These are phyloP conservation scores for Atta colombica DNA, from an alignment of 1,140 invertebrate genomes.

Conservation along the genomic window DNA sequence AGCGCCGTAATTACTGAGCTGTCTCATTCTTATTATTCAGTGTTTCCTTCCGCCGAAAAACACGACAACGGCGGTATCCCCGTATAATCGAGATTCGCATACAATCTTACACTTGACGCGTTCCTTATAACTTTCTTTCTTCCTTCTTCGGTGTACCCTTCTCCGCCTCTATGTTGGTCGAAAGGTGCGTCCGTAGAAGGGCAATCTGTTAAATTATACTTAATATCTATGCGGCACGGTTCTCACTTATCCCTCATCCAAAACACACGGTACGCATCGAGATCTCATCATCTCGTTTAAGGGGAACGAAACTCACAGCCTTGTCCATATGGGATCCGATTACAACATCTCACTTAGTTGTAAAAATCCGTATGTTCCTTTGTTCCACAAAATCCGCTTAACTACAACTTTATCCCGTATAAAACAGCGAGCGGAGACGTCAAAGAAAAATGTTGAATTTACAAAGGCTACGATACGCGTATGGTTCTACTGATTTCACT, in stretches of 20 bases:
- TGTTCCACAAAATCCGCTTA: constrained; percentile 75
- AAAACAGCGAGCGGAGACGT: constrained; percentile 53
- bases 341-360: constrained; percentile 63
- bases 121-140: neutral
- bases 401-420: constrained; percentile 14
- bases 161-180: neutral
- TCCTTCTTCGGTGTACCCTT: neutral
- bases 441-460: constrained; percentile 65
- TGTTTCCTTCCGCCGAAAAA: constrained; percentile 10
- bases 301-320: constrained; percentile 20
- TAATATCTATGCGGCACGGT: constrained; percentile 74
- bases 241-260: constrained; percentile 71
- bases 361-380: constrained; percentile 62
- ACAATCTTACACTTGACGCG: neutral
- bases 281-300: constrained; percentile 68
- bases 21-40: constrained; percentile 67
- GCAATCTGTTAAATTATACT: constrained; percentile 75
- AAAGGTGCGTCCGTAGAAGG: constrained; percentile 16
- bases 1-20: constrained; percentile 44
- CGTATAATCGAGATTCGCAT: constrained; percentile 38
- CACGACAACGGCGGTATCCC: constrained; percentile 6
- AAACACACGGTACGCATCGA: constrained; percentile 75
- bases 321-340: constrained; percentile 30
- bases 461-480: neutral
- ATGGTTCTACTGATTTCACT: constrained; percentile 25